Conservation (phyloP, 2,797 vertebrate genomes). For the Malurus leucopterus region DNA sequence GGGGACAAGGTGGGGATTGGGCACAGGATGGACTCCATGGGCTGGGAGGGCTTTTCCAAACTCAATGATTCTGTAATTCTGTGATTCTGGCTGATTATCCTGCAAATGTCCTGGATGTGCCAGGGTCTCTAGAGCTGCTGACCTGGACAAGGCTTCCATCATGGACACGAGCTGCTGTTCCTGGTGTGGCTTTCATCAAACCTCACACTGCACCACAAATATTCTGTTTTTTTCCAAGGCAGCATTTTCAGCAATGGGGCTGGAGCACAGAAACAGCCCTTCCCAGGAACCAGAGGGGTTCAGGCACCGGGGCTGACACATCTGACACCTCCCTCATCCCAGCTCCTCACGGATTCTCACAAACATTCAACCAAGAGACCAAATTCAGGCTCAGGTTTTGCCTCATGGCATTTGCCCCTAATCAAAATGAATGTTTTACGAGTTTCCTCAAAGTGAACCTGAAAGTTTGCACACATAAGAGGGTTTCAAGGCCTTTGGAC, state of each 20-base stretch:
- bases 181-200: neutral
- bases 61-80: neutral
- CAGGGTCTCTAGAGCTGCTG: neutral
- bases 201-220: neutral
- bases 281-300: neutral
- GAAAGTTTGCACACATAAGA: neutral
- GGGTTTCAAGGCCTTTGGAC: neutral
- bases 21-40: rapidly evolving
- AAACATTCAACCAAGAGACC: neutral
- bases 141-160: neutral
- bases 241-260: neutral
- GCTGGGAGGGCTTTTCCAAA: neutral
- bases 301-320: neutral
- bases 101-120: neutral
- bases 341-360: neutral
- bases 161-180: neutral
- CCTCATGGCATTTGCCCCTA: neutral
- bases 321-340: neutral
- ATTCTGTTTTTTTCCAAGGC: neutral
- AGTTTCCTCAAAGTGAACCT: neutral
- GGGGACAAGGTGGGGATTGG: neutral
- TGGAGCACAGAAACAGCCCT: neutral
- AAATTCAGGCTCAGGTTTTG: rapidly evolving
- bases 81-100: neutral
- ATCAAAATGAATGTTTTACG: neutral